phyloP scores from a whole-genome alignment of 2,888 invertebrate genomes.

The Tipula vernalis region DNA sequence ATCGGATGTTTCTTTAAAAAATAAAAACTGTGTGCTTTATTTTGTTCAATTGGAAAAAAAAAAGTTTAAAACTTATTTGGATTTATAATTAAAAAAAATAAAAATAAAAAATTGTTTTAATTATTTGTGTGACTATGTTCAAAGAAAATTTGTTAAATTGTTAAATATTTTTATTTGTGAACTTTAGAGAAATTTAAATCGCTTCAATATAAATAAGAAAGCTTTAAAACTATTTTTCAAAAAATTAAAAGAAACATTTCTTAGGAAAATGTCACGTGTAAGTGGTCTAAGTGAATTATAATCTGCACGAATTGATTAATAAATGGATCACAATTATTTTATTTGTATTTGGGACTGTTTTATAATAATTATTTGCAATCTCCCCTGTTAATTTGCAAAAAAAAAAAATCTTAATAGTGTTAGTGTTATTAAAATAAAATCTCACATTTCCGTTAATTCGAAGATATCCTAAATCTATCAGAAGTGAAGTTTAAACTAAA shows the following conservation, averaged over 20 bases:
- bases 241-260: not conserved
- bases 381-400: too few relatives aligned
- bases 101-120: not conserved
- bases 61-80: not conserved
- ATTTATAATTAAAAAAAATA: not conserved
- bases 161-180: not conserved
- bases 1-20: conserved; percentile 14
- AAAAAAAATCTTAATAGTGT: too few relatives aligned
- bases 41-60: not conserved
- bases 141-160: not conserved
- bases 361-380: not conserved
- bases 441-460: too few relatives aligned
- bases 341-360: not conserved
- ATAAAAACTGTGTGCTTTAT: not conserved
- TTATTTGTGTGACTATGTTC: not conserved
- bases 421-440: too few relatives aligned
- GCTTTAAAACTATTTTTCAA: not conserved
- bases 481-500: too few relatives aligned
- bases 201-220: not conserved
- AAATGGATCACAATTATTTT: not conserved
- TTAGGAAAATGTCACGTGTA: conserved; percentile 19
- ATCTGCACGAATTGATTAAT: not conserved
- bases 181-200: not conserved
- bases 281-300: conserved; percentile 13
- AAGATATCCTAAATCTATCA: too few relatives aligned